Base-by-base conservation (phyloP, 2,888 invertebrate species). In the Spodoptera exigua region DNA sequence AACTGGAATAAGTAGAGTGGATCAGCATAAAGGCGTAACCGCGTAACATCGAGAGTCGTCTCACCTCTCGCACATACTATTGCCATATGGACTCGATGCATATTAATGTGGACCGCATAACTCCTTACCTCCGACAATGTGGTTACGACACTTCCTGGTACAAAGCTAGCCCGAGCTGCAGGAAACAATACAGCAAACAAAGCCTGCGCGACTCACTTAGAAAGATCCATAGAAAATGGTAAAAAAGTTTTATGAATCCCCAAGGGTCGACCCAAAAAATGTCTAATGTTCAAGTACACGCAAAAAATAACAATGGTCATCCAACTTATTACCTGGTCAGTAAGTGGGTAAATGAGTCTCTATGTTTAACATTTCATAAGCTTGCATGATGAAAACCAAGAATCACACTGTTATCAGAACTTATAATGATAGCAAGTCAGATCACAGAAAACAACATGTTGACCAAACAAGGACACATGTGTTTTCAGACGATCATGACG, bases 81-180 rank as follows among this genome's bases (percentile, higher is more conserved):
- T 76, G 73, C 76, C 76, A 76, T 79, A 77, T 74, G 85, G 80
- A 85, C 88, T 87, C 83, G 83, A 87, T 89, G 86, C 89, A 89
- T 91, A 88, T 87, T 89, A 89, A 91, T 89, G 84, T 74, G 82
- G 78, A 86, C 83, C 84, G 80, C 87, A 86, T 87, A 87, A 83
- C 86, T 84, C 82, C 83, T 83, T 84, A 81, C 78, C 76, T 82
- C 69, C 75, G 79, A 88, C 86, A 82, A 85, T 86, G 85, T 81
- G 78, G 83, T 90, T 89, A 86, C 89, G 74, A 89, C 84, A 90
- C 81, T 91, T 91, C 92, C 90, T 89, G 84, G 87, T 90, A 82
- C 60, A 55, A 68, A 17, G 61, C 66, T 43, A 63, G 43, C 53
- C 44, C 57, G 57, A 75, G 76, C 44, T 58, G 68, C 74, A 73